Evolutionary conservation across 2,113 vertebrate species (phyloP).

Genomic region (Misgurnus mizolepis): DNA sequence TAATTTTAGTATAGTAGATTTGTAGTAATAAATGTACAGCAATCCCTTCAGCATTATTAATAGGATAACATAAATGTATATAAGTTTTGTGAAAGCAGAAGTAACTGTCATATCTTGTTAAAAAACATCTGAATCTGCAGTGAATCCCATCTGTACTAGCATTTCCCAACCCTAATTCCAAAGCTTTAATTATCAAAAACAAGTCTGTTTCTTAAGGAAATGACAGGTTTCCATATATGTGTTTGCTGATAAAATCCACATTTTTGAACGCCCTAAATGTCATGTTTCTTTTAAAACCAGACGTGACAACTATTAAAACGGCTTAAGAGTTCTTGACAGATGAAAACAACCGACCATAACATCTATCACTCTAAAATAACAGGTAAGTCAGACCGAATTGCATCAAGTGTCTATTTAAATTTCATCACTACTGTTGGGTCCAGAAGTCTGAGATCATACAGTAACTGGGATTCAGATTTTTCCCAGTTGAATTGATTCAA

Average conservation of each 20-base stretch:
- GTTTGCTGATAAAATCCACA: conserved; percentile 39
- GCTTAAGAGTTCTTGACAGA: conserved; percentile 13
- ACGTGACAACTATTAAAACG: conserved; percentile 30
- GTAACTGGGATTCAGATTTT: neutral
- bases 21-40: neutral
- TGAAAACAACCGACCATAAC: neutral
- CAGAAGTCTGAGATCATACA: neutral
- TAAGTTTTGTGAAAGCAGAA: neutral
- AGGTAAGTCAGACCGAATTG: neutral
- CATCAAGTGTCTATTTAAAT: neutral
- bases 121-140: conserved; percentile 42
- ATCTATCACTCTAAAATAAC: neutral
- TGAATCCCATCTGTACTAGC: conserved; percentile 15
- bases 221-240: conserved; percentile 42
- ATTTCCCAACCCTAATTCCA: conserved; percentile 6
- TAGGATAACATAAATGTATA: no score
- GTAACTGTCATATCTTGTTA: neutral
- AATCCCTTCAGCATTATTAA: no score
- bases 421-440: neutral
- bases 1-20: neutral
- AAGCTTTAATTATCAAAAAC: conserved; percentile 46
- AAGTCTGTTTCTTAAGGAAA: conserved; percentile 36
- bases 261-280: conserved; percentile 30
- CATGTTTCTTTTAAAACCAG: conserved; percentile 41
- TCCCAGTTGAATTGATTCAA: no score